Evolutionary conservation across 2,113 vertebrate species (phyloP), one percentile per base, ranked within the genome.

Genomic region (Peucedramus taeniatus): DNA sequence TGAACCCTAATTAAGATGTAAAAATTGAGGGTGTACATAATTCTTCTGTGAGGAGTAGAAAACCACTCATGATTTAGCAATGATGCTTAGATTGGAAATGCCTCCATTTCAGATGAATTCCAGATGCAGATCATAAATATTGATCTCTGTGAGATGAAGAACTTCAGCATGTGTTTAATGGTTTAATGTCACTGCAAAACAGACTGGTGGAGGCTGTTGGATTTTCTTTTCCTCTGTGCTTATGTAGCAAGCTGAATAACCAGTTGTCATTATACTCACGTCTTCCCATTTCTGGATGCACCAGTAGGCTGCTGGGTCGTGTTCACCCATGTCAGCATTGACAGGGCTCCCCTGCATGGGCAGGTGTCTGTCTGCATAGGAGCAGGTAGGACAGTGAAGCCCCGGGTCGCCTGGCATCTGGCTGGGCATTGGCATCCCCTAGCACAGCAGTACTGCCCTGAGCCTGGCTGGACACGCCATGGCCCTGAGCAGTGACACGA

Each of bases 71-170:
- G 49, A 56, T 57, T 60, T 81, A 92, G 37, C 81, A 95, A 44
- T 93, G 87, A 92, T 89, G 74, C 61, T 83, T 78, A 75, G 44
- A 45, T 78, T 89, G 87, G 68, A 93, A 78, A 90, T 59, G 56
- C 82, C 91, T 96, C 83, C 40, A 68, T 93, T 75, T 83, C 63
- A 91, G 79, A 83, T 91, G 87, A 92, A 94, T 92, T 94, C 78
- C 86, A 95, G 74, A 94, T 85, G 83, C 75, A 92, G 88, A 83
- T 94, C 56, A 95, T 94, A 92, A 89, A 95, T 94, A 92, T 45
- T 94, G 91, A 92, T 95, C 94, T 68, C 60, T 78, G 37, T 31
- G 64, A 94, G 89, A 59, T 79, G 80, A 89, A 87, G 91, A 74
- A 70, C 81, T 83, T 87, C 93, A 76, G 37, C 50, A 11, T 22